Conservation (phyloP, 1,140 invertebrate species). For the Heliconius eleuchia region DNA sequence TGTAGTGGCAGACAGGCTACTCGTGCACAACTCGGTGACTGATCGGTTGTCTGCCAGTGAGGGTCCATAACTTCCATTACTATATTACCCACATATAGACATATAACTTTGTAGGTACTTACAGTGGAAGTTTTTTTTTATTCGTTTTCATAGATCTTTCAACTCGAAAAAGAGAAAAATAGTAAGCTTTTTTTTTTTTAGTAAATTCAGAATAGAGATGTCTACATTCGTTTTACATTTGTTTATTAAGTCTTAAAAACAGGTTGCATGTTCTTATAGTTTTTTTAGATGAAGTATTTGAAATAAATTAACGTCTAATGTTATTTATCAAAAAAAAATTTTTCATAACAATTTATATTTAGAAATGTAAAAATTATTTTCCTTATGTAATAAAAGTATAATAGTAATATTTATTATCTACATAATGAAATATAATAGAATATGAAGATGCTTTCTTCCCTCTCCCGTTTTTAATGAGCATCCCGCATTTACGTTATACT, state of each 20-base stretch:
- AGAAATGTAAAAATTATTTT: too few relatives aligned
- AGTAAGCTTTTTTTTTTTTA: too few relatives aligned
- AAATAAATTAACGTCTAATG: too few relatives aligned
- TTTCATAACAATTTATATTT: too few relatives aligned
- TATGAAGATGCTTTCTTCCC: not conserved
- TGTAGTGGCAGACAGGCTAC: slow-evolving; percentile 2
- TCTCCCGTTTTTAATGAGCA: not conserved
- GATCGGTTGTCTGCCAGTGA: slow-evolving; percentile 20
- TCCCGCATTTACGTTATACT: not conserved
- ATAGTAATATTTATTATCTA: not conserved
- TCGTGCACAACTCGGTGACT: slow-evolving; percentile 14
- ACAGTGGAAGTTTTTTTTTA: not conserved
- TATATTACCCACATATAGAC: not conserved
- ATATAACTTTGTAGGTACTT: not conserved
- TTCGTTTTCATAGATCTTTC: not conserved
- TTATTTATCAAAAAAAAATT: too few relatives aligned
- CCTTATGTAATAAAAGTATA: not conserved
- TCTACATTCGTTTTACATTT: too few relatives aligned
- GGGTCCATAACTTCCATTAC: not conserved
- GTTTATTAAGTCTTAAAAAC: too few relatives aligned
- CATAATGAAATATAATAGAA: not conserved
- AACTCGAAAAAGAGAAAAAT: not conserved
- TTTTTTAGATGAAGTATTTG: too few relatives aligned
- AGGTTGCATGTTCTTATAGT: too few relatives aligned
- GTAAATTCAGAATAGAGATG: too few relatives aligned